Conservation (phyloP, 37 sponge, comb jelly and placozoan genomes). For the Theonella swinhoei region DNA sequence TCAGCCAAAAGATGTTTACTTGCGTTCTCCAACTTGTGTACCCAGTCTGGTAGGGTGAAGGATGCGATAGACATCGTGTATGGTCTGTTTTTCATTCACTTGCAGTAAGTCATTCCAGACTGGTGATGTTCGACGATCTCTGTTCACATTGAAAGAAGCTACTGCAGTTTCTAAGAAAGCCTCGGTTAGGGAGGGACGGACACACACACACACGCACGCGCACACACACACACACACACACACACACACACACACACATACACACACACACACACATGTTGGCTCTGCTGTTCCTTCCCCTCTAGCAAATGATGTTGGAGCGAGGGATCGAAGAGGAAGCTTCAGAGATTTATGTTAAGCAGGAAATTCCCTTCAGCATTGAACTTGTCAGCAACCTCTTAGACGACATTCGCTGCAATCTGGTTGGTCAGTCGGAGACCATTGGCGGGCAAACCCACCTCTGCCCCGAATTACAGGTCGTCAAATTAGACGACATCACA, state of each 20-base stretch:
- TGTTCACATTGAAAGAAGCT: not conserved
- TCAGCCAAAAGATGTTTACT: too few species aligned
- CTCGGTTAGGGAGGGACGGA: too few species aligned
- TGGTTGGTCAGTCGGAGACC: conserved; percentile 5
- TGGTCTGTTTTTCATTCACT: too few species aligned
- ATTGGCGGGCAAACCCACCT: not conserved
- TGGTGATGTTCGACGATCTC: not conserved
- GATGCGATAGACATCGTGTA: too few species aligned
- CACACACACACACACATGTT: too few species aligned
- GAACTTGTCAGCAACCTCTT: conserved; percentile 35
- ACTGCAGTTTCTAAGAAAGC: conserved; percentile 1
- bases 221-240: too few species aligned
- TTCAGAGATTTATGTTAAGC: conserved; percentile 59
- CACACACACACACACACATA: too few species aligned
- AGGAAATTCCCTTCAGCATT: conserved; percentile 66
- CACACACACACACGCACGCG: too few species aligned
- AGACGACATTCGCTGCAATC: conserved; percentile 29
- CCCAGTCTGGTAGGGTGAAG: too few species aligned
- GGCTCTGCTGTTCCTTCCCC: too few species aligned
- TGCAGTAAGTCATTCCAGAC: conserved; percentile 33
- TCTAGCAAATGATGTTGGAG: conserved; percentile 19
- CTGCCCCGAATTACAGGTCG: conserved; percentile 32
- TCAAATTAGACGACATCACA: conserved; percentile 58
- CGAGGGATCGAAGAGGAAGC: conserved; percentile 69
- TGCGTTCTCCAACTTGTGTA: too few species aligned